Evolutionary conservation across 2,113 vertebrate genomes (phyloP).

Genomic region (Nothocercus nigrocapillus): DNA sequence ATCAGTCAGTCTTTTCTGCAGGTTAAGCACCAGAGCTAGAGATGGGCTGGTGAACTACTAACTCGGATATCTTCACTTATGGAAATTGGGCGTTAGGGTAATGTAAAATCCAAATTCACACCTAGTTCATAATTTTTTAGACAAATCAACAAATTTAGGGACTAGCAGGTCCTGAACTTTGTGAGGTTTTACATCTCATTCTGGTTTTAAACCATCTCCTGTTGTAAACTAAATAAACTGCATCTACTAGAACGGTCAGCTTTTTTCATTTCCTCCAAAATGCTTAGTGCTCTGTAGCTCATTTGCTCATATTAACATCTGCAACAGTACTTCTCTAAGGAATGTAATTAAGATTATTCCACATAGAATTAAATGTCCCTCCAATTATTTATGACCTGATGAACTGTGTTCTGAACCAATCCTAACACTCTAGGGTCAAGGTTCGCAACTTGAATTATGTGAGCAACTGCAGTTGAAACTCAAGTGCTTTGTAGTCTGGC

Average conservation of each 20-base stretch:
- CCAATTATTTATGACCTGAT: conserved; percentile 46
- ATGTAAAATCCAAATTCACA: neutral
- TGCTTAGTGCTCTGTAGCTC: neutral
- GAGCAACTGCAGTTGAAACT: neutral
- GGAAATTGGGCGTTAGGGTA: accelerated
- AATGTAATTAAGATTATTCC: conserved; percentile 45
- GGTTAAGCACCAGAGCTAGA: neutral
- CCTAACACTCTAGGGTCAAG: conserved; percentile 18
- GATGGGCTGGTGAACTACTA: neutral
- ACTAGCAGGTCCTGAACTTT: neutral
- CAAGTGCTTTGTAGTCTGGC: neutral
- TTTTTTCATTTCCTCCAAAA: neutral
- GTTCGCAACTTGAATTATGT: conserved; percentile 2
- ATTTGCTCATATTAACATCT: conserved; percentile 33
- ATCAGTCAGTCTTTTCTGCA: neutral
- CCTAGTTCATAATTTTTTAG: neutral
- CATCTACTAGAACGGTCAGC: neutral
- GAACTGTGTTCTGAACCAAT: conserved; percentile 10
- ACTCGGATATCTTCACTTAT: accelerated
- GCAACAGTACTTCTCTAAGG: conserved; percentile 16
- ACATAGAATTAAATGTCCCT: neutral
- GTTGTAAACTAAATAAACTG: neutral
- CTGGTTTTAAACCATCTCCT: neutral
- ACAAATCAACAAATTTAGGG: neutral
- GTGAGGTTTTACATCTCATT: neutral